phyloP scores from a whole-genome alignment of 1,140 invertebrate genomes.

The Plutomurus gul region DNA sequence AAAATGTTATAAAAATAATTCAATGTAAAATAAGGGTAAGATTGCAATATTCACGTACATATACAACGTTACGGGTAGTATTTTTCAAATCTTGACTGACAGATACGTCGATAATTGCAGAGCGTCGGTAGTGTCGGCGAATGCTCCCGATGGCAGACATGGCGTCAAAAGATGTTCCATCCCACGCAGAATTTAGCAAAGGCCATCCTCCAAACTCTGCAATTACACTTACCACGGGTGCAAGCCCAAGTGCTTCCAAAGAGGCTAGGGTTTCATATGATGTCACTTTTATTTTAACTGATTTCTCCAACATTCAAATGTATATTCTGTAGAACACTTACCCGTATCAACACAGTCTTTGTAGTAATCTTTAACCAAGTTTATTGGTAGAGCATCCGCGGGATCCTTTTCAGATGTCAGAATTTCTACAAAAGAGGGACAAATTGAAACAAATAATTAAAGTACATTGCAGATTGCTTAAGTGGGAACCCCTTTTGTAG shows the following conservation, averaged over 20 bases:
- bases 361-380: slow-evolving; percentile 77
- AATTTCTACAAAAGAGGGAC: slow-evolving; percentile 54
- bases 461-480: not conserved
- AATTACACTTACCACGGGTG: not conserved
- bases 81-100: slow-evolving; percentile 87
- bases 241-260: slow-evolving; percentile 24
- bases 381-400: slow-evolving; percentile 55
- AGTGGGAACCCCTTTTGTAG: too few relatives aligned
- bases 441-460: not conserved
- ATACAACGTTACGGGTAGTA: slow-evolving; percentile 81
- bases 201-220: slow-evolving; percentile 60
- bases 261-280: not conserved
- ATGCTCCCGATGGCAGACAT: slow-evolving; percentile 74
- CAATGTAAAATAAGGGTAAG: not conserved
- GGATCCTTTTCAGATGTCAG: slow-evolving; percentile 54
- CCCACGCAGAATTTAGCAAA: slow-evolving; percentile 67
- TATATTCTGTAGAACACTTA: slow-evolving; percentile 55
- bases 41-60: slow-evolving; percentile 61
- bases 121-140: slow-evolving; percentile 76
- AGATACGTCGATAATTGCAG: slow-evolving; percentile 80
- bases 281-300: not conserved
- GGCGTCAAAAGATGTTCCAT: slow-evolving; percentile 70
- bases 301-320: not conserved
- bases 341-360: slow-evolving; percentile 82
- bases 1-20: not conserved